A percentile compares a stretch with the other conserved stretches of the same genome.
These are phyloP conservation scores for Drosophila eohydei DNA, from an alignment of 2,888 invertebrate genomes.

Conservation along the genomic window DNA sequence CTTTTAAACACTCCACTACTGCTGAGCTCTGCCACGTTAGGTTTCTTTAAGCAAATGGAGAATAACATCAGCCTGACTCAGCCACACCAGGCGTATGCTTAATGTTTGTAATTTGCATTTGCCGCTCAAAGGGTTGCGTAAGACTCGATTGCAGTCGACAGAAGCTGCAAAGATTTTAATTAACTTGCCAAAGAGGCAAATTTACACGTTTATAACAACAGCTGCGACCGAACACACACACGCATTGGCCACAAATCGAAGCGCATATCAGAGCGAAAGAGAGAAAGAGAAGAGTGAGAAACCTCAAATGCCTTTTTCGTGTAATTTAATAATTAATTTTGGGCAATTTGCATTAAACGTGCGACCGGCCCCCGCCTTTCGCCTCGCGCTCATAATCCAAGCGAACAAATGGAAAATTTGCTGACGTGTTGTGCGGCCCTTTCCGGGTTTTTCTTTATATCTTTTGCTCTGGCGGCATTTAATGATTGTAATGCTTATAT, in stretches of 20 bases:
- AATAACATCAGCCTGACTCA: background rate
- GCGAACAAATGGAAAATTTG: slow-evolving; percentile 38
- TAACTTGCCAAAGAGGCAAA: slow-evolving; percentile 40
- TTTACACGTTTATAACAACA: slow-evolving; percentile 34
- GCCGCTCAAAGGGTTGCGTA: background rate
- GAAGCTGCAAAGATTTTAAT: slow-evolving; percentile 34
- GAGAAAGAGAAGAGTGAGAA: slow-evolving; percentile 47
- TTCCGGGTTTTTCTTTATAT: slow-evolving; percentile 4
- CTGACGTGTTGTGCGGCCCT: slow-evolving; percentile 43
- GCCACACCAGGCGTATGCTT: slow-evolving; percentile 6
- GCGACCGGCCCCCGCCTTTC: background rate
- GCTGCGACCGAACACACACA: slow-evolving; percentile 17
- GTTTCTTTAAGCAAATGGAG: background rate
- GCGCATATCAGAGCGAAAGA: slow-evolving; percentile 36
- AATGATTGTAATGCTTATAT: slow-evolving; percentile 43
- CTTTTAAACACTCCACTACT: background rate
- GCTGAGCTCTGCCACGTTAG: background rate
- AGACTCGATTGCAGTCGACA: slow-evolving; percentile 10
- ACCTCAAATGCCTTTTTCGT: slow-evolving; percentile 72
- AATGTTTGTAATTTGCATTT: slow-evolving; percentile 16
- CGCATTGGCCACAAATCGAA: slow-evolving; percentile 54
- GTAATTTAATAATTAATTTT: slow-evolving; percentile 81
- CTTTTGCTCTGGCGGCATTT: slow-evolving; percentile 22
- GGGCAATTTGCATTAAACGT: slow-evolving; percentile 70
- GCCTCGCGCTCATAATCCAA: slow-evolving; percentile 48